phyloP scores from a whole-genome alignment of 2,888 invertebrate genomes.

The Cephus pulcher region DNA sequence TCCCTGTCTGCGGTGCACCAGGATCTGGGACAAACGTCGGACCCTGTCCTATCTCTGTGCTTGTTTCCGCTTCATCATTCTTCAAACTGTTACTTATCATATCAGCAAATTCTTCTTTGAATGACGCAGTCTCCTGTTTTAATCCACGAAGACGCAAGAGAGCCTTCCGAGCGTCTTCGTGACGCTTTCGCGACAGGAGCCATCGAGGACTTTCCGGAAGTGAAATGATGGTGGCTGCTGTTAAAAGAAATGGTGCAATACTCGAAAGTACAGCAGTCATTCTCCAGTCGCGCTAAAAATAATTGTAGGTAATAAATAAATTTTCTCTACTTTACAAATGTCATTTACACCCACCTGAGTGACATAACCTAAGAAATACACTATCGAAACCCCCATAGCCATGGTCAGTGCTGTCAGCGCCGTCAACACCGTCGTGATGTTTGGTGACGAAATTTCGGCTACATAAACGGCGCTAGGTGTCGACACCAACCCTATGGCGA shows the following conservation, averaged over 20 bases:
- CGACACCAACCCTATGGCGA: conserved; percentile 67
- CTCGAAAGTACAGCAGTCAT: conserved; percentile 55
- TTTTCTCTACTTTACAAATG: not conserved
- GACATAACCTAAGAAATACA: conserved; percentile 66
- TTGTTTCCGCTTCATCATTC: conserved; percentile 7
- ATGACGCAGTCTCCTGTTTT: conserved; percentile 28
- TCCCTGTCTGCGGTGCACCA: not conserved
- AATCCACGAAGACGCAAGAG: conserved; percentile 61
- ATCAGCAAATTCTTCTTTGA: conserved; percentile 34
- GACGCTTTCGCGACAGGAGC: conserved; percentile 64
- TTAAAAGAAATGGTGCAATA: conserved; percentile 61
- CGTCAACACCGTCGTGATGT: conserved; percentile 65
- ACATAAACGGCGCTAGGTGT: conserved; percentile 68
- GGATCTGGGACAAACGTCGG: no score
- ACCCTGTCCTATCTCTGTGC: not conserved
- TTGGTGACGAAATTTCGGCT: conserved; percentile 66
- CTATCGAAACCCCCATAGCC: conserved; percentile 65
- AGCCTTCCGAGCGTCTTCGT: conserved; percentile 62
- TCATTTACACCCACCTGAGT: conserved; percentile 54
- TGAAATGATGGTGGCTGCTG: conserved; percentile 55
- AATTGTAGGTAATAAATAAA: conserved; percentile 4
- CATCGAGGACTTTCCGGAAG: conserved; percentile 69
- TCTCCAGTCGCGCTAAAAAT: conserved; percentile 61
- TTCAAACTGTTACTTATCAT: conserved; percentile 31
- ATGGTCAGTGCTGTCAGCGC: conserved; percentile 68